Base-by-base conservation (phyloP, 2,113 vertebrate species). In the Gila orcuttii region DNA sequence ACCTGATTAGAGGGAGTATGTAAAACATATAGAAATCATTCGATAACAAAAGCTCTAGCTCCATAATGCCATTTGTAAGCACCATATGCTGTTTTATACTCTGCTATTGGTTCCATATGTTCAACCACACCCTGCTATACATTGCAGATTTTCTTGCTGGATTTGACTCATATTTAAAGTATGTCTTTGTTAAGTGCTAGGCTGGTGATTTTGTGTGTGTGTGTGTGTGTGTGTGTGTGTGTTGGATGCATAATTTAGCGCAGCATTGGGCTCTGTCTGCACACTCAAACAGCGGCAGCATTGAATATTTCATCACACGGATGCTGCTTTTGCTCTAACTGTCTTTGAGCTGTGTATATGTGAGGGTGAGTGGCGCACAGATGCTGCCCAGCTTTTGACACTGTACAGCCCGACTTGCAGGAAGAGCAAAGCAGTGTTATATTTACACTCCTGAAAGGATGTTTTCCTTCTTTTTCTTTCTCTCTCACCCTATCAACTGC, bases 281-380 rank as follows among this genome's bases (percentile, higher is more conserved):
- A 86, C 78, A 86, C 88, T 68, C 77, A 85, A 86, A 90, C 87
- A 86, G 90, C 84, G 73, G 88, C 87, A 88, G 74, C 83, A 82
- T 81, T 91, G 81, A 91, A 91, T 91, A 91, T 91, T 91, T 91
- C 84, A 91, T 91, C 83, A 87, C 88, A 86, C 82, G 87, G 86
- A 89, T 88, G 82, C 88, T 85, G 88, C 83, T 86, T 84, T 84
- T 83, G 75, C 80, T 88, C 75, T 84, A 75, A 87, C 84, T 69
- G 39, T 83, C 80, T 88, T 42, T 88, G 87, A 84, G 74, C 19
- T 3, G 25, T 39, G 42, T 83, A 50, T 86, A 66, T 85, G 69
- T 86, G 84, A 69, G 87, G 25, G 71, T 68, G 79, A 75, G 79
- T n/a, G 71, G 62, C 2, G 57, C 52, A 59, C 42, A 23, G 21